Percentiles rank a stretch among this genome's conserved stretches.
Conservation (phyloP, 2,113 vertebrate genomes). For the Pachypanchax playfairii region DNA sequence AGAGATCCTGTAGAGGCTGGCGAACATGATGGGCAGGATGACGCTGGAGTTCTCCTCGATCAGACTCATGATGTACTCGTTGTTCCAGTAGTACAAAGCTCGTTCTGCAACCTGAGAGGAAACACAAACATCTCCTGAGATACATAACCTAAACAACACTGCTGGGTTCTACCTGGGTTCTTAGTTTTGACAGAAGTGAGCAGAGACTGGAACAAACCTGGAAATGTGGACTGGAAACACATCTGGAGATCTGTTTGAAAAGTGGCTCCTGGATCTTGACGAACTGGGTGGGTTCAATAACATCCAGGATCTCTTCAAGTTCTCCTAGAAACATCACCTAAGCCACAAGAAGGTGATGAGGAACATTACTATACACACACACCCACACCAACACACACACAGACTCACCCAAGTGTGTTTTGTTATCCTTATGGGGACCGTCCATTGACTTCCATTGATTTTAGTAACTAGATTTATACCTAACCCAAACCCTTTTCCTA, state of each 20-base stretch:
- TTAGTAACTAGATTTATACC: no score
- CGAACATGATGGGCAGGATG: constrained; percentile 99
- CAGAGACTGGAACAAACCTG: constrained; percentile 81
- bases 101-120: constrained; percentile 91
- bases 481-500: no score
- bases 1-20: constrained; percentile 99
- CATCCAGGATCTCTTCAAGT: constrained; percentile 98
- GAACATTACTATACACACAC: neutral
- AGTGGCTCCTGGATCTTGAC: constrained; percentile 99
- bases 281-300: constrained; percentile 97
- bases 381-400: neutral
- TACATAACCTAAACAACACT: no score
- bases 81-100: constrained; percentile 99
- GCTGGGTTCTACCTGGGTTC: no score
- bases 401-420: no score
- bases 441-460: no score
- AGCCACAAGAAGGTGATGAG: rapidly evolving
- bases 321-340: constrained; percentile 99
- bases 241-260: constrained; percentile 99
- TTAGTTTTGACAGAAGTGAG: no score
- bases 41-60: constrained; percentile 99
- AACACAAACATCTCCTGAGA: neutral
- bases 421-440: no score
- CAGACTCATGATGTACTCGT: constrained; percentile 99
- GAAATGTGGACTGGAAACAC: constrained; percentile 98